A percentile compares a stretch with the other conserved stretches of the same genome.
These are phyloP conservation scores for Polyodon spathula DNA, from an alignment of 2,113 vertebrate genomes.

Conservation along the genomic window DNA sequence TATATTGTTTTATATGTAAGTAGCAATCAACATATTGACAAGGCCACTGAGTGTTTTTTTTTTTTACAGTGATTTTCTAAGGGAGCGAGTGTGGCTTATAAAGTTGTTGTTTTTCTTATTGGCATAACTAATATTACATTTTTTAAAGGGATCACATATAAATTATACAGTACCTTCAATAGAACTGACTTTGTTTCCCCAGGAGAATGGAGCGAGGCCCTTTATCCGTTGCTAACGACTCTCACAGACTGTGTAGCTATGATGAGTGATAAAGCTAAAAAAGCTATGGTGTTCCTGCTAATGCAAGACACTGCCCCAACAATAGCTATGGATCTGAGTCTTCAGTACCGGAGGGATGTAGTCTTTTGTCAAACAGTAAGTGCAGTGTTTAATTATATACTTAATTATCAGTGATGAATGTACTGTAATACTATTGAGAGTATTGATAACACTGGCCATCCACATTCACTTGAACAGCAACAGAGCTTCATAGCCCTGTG, in stretches of 20 bases:
- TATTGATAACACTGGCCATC: no score
- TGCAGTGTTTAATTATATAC: constrained; percentile 2
- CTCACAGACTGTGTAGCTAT: constrained; percentile 91
- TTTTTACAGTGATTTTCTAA: no score
- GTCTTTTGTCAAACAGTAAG: constrained; percentile 97
- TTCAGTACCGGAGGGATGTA: constrained; percentile 92
- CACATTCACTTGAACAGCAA: no score
- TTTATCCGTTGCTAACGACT: constrained; percentile 91
- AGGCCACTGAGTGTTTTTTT: no score
- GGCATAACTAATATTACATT: no score
- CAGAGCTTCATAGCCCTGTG: no score
- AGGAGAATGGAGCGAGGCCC: constrained; percentile 96
- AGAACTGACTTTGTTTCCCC: constrained; percentile 1
- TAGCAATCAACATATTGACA: no score
- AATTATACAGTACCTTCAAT: neutral
- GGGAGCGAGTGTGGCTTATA: no score
- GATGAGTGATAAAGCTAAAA: constrained; percentile 97
- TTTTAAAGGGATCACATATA: no score
- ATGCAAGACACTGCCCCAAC: constrained; percentile 96
- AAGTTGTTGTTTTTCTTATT: no score
- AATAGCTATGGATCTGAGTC: constrained; percentile 76
- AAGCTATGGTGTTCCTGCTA: constrained; percentile 92
- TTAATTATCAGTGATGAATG: neutral
- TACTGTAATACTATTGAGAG: no score
- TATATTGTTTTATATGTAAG: no score